These are phyloP conservation scores for Sialis lutaria DNA, from an alignment of 2,888 invertebrate species.

Conservation along the genomic window DNA sequence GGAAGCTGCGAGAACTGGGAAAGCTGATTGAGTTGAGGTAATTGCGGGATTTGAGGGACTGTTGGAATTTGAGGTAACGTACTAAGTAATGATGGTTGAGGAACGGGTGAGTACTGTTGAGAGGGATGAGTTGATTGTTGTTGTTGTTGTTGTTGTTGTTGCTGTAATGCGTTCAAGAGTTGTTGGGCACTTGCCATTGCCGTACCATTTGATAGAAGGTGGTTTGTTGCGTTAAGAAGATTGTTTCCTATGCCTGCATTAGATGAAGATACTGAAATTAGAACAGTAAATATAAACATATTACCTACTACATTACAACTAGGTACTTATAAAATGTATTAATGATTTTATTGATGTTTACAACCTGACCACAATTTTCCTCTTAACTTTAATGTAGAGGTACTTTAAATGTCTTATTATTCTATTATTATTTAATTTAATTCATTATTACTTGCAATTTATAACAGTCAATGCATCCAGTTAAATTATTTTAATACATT, in stretches of 20 bases:
- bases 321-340: too few species aligned
- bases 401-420: too few species aligned
- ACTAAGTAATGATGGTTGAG: conserved; percentile 16
- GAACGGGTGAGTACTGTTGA: background rate
- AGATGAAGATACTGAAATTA: conserved; percentile 31
- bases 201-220: conserved; percentile 51
- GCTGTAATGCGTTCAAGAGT: conserved; percentile 54
- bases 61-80: background rate
- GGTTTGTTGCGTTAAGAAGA: conserved; percentile 48
- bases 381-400: too few species aligned
- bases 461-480: too few species aligned
- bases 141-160: conserved; percentile 32
- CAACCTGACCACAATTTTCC: too few species aligned
- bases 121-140: conserved; percentile 8
- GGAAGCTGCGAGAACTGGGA: background rate
- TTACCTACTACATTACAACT: too few species aligned
- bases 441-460: too few species aligned
- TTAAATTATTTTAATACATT: too few species aligned
- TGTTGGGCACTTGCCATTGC: conserved; percentile 51
- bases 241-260: conserved; percentile 49
- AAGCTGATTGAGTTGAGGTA: background rate
- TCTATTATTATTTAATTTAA: too few species aligned
- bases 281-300: background rate
- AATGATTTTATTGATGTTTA: too few species aligned
- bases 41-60: background rate